Percentiles rank a stretch among this genome's conserved stretches.
phyloP scores from a whole-genome alignment of 2,797 vertebrate genomes.

The Eupleurogrammus muticus region DNA sequence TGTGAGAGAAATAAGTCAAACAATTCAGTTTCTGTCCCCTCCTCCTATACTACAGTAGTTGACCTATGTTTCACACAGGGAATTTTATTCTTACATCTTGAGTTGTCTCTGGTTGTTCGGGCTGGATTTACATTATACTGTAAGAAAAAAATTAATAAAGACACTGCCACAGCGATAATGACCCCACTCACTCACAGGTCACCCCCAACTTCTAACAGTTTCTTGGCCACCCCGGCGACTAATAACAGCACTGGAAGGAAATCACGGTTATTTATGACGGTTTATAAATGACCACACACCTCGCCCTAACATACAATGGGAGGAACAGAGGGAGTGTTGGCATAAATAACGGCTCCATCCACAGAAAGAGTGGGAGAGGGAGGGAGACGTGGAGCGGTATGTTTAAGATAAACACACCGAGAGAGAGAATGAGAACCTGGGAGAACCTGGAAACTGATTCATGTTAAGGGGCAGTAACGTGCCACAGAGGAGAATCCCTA shows the following conservation, averaged over 20 bases:
- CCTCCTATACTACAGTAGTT: background rate
- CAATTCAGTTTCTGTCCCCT: conserved; percentile 5
- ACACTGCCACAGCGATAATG: conserved; percentile 14
- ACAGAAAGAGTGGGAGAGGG: conserved; percentile 44
- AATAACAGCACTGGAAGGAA: conserved; percentile 49
- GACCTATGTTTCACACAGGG: background rate
- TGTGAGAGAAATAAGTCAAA: conserved; percentile 16
- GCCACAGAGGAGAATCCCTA: background rate
- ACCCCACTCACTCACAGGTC: conserved; percentile 31
- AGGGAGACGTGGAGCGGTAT: conserved; percentile 58
- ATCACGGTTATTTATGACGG: conserved; percentile 14
- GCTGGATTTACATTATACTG: background rate
- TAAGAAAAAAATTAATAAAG: no score
- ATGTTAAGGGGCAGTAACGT: conserved; percentile 8
- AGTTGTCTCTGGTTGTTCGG: background rate
- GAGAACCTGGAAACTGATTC: conserved; percentile 24
- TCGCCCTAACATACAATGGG: conserved; percentile 52
- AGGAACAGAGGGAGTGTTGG: conserved; percentile 58
- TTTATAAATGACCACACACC: conserved; percentile 48
- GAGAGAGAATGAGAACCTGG: conserved; percentile 21
- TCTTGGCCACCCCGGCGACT: conserved; percentile 41
- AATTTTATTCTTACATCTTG: background rate
- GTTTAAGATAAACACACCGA: conserved; percentile 76
- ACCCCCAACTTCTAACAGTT: conserved; percentile 20
- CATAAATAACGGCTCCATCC: conserved; percentile 57